A percentile compares a stretch with the other conserved stretches of the same genome.
phyloP scores from a whole-genome alignment of 2,888 invertebrate genomes.

The Hemistola chrysoprasaria region DNA sequence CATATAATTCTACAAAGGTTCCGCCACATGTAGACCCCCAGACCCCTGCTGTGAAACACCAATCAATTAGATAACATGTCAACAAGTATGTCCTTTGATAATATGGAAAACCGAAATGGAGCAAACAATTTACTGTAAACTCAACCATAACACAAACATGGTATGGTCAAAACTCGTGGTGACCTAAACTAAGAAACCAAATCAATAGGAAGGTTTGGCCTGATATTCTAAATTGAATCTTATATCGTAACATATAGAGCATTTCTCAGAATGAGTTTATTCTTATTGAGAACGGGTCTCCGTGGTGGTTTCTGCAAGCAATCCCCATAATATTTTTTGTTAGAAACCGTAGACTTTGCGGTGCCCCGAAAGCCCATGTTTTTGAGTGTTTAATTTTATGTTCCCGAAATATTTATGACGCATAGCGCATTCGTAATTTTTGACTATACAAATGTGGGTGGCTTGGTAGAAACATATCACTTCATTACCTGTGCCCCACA shows the following conservation, averaged over 20 bases:
- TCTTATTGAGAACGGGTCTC: slow-evolving; percentile 49
- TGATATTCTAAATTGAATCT: slow-evolving; percentile 39
- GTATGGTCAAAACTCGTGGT: slow-evolving; percentile 54
- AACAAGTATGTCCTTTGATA: slow-evolving; percentile 80
- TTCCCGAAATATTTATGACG: slow-evolving; percentile 81
- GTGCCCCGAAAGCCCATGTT: slow-evolving; percentile 79
- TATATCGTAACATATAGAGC: slow-evolving; percentile 24
- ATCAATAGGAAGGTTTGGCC: slow-evolving; percentile 31
- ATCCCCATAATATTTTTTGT: slow-evolving; percentile 72
- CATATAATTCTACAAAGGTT: slow-evolving; percentile 75
- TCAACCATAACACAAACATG: slow-evolving; percentile 64
- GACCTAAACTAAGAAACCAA: slow-evolving; percentile 41
- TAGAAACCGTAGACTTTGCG: slow-evolving; percentile 72
- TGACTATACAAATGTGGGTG: slow-evolving; percentile 79
- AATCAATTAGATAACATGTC: slow-evolving; percentile 82
- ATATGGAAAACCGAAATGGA: slow-evolving; percentile 55
- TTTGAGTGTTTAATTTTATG: slow-evolving; percentile 82
- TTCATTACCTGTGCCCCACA: slow-evolving; percentile 57
- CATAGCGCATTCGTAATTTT: slow-evolving; percentile 78
- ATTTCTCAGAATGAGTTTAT: slow-evolving; percentile 23
- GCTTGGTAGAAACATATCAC: slow-evolving; percentile 72
- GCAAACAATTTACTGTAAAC: slow-evolving; percentile 46
- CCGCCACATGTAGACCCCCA: slow-evolving; percentile 69
- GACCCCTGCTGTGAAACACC: slow-evolving; percentile 77
- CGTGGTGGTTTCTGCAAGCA: slow-evolving; percentile 68